Conservation (phyloP, 2,888 invertebrate species). For the Aphodius granarius region DNA sequence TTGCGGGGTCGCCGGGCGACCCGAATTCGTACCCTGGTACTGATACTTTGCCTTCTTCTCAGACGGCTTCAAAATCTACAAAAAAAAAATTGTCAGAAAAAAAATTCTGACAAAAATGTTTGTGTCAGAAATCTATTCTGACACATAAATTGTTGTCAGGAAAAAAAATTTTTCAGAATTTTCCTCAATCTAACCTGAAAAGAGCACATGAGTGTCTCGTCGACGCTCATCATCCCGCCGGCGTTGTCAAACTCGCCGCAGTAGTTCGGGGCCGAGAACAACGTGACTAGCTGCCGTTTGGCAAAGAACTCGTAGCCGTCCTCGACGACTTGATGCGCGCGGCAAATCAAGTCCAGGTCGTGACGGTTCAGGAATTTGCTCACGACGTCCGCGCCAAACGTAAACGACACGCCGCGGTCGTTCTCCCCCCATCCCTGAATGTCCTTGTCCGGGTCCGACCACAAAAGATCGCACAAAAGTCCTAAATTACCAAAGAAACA, state of each 20-base stretch:
- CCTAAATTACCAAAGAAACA: conserved; percentile 57
- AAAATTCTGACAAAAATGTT: too few relatives aligned
- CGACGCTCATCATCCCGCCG: conserved; percentile 99
- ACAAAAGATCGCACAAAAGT: conserved; percentile 91
- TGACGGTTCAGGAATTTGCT: conserved; percentile 95
- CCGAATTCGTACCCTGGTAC: conserved; percentile 86
- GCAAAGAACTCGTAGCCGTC: conserved; percentile 99
- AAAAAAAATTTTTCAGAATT: background rate
- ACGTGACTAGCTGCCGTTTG: conserved; percentile 94
- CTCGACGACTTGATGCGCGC: conserved; percentile 98
- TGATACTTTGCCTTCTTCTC: conserved; percentile 99
- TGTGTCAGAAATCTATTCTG: too few relatives aligned
- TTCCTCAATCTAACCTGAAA: conserved; percentile 76
- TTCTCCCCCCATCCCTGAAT: conserved; percentile 96
- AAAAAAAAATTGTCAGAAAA: conserved; percentile 11
- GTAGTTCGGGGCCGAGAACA: conserved; percentile 98
- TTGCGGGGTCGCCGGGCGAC: conserved; percentile 84
- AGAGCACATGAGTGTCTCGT: conserved; percentile 98
- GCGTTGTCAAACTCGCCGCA: conserved; percentile 99
- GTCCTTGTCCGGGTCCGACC: conserved; percentile 97
- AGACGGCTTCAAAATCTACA: conserved; percentile 96
- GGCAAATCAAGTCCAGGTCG: conserved; percentile 95
- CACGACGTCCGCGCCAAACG: conserved; percentile 97
- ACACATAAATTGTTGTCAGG: background rate
- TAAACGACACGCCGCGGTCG: conserved; percentile 97